Evolutionary conservation across 37 sponge, comb jelly and placozoan genomes (phyloP).

Genomic region (Agelas oroides): DNA sequence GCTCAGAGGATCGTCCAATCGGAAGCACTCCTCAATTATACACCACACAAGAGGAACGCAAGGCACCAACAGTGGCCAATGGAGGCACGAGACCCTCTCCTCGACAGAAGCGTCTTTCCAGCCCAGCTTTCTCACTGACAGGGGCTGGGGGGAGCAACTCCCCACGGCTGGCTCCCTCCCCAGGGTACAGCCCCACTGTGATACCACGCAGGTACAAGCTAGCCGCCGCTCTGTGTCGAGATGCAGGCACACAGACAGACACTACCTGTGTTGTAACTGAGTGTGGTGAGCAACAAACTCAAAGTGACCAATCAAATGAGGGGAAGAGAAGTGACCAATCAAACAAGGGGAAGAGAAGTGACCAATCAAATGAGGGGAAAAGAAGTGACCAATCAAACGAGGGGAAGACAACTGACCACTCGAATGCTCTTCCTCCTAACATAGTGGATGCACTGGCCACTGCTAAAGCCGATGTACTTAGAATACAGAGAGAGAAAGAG

Average conservation of each 20-base stretch:
- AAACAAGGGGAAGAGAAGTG: not conserved
- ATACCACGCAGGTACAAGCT: constrained; percentile 57
- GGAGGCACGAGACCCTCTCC: not conserved
- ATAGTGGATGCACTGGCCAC: not conserved
- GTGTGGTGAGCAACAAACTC: too few species aligned
- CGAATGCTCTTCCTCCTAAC: not conserved
- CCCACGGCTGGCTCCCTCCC: too few species aligned
- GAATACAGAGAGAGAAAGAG: constrained; percentile 22
- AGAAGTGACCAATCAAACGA: not conserved
- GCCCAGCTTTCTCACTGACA: not conserved
- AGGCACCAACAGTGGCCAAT: not conserved
- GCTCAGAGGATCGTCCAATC: too few species aligned
- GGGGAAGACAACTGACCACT: not conserved
- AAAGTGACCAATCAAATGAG: not conserved
- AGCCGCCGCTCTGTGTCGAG: constrained; percentile 32
- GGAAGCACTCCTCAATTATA: too few species aligned
- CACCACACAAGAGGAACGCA: not conserved
- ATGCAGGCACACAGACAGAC: constrained; percentile 50
- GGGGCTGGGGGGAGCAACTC: not conserved
- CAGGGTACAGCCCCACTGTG: constrained; percentile 29
- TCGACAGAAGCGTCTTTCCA: not conserved
- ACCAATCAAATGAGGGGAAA: not conserved
- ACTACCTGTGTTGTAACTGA: not conserved
- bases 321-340: not conserved
- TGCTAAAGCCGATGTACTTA: constrained; percentile 14